These are phyloP conservation scores for Diprion similis DNA, from an alignment of 1,140 invertebrate genomes.

Conservation along the genomic window DNA sequence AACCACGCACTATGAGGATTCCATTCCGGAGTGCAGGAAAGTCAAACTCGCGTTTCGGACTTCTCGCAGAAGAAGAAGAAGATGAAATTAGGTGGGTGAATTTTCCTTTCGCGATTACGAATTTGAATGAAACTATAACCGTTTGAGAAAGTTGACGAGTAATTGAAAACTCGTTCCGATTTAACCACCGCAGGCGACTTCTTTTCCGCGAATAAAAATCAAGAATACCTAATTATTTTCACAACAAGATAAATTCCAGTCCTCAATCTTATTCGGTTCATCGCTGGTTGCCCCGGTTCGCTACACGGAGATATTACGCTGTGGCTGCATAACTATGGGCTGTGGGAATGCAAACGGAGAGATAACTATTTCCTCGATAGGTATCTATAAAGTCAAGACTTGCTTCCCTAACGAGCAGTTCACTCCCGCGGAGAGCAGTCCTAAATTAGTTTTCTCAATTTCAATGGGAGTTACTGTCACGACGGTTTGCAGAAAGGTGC, in stretches of 20 bases:
- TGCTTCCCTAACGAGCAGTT: not conserved
- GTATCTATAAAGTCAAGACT: not conserved
- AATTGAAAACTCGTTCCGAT: too few species aligned
- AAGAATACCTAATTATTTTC: not conserved
- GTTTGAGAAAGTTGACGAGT: too few species aligned
- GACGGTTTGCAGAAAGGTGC: not conserved
- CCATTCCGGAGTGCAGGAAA: slow-evolving; percentile 14
- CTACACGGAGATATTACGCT: too few species aligned
- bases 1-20: slow-evolving; percentile 48
- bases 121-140: too few species aligned
- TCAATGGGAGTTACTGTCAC: not conserved
- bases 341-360: not conserved
- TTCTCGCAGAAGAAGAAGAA: too few species aligned
- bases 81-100: too few species aligned
- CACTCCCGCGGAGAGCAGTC: not conserved
- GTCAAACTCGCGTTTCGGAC: too few species aligned
- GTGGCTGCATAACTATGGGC: not conserved
- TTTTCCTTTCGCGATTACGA: too few species aligned
- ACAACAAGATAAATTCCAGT: not conserved
- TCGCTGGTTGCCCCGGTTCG: not conserved
- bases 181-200: too few species aligned
- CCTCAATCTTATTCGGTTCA: not conserved
- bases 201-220: too few species aligned
- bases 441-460: slow-evolving; percentile 6
- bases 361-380: not conserved